Percentiles rank a stretch among this genome's conserved stretches.
These are phyloP conservation scores for Plectrocnemia conspersa DNA, from an alignment of 1,140 invertebrate genomes.

Conservation along the genomic window DNA sequence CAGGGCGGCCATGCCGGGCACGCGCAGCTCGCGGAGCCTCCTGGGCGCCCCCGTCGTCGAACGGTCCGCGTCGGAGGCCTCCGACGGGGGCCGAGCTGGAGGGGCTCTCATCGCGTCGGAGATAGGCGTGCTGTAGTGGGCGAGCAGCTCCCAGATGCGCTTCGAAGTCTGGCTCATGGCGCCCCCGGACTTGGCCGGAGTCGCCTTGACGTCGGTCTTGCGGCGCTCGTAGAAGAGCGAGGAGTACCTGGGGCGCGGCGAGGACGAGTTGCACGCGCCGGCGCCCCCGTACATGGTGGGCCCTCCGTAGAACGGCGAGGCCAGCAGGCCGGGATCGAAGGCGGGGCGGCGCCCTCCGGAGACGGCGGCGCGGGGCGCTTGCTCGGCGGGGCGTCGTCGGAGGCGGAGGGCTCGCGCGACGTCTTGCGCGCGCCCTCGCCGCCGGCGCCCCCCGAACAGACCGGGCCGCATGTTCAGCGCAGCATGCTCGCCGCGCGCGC, in stretches of 20 bases:
- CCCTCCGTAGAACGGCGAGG: constrained; percentile 30
- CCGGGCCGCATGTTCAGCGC: background rate
- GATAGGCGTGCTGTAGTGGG: constrained; percentile 68
- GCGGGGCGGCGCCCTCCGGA: constrained; percentile 13
- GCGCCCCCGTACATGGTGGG: constrained; percentile 30
- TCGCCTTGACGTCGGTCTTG: constrained; percentile 14
- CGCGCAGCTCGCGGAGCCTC: constrained; percentile 15
- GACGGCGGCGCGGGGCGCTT: background rate
- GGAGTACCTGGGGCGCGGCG: background rate
- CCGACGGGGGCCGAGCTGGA: constrained; percentile 8
- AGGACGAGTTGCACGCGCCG: constrained; percentile 7
- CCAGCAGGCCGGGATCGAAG: constrained; percentile 30
- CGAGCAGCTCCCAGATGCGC: constrained; percentile 65
- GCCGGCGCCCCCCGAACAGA: constrained; percentile 13
- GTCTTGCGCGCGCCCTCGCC: background rate
- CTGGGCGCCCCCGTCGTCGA: background rate
- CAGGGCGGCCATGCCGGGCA: constrained; percentile 26
- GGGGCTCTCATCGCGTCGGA: constrained; percentile 68
- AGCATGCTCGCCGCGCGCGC: background rate
- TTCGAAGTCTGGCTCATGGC: constrained; percentile 54
- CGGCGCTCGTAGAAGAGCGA: constrained; percentile 25
- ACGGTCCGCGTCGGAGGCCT: background rate
- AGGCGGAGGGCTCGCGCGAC: constrained; percentile 3
- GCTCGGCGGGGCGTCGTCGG: background rate
- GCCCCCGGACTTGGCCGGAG: constrained; percentile 27